Base-by-base conservation (phyloP, 2,113 vertebrate genomes). In the Charina bottae region DNA sequence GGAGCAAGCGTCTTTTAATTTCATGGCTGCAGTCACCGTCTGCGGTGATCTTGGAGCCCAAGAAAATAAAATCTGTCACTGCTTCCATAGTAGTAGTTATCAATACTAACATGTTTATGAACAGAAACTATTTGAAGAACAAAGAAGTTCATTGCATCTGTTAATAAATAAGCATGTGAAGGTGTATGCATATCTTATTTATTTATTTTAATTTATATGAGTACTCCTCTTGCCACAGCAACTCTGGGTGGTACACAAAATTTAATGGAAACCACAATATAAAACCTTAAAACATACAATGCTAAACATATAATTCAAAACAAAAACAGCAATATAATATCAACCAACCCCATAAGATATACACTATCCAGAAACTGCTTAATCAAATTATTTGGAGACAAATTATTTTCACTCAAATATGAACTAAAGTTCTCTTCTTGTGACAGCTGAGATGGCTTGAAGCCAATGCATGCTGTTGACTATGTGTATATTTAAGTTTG, bases 31-130 rank as follows among this genome's bases (percentile, higher is more conserved):
- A n/a, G n/a, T n/a, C n/a, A n/a, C n/a, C n/a, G n/a, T n/a, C n/a
- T n/a, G n/a, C n/a, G n/a, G n/a, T n/a, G n/a, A n/a, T n/a, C n/a
- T n/a, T n/a, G n/a, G n/a, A n/a, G n/a, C n/a, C n/a, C n/a, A n/a
- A n/a, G n/a, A n/a, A n/a, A n/a, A n/a, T n/a, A n/a, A n/a, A n/a
- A n/a, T n/a, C n/a, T n/a, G n/a, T n/a, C n/a, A n/a, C n/a, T n/a
- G n/a, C n/a, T n/a, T n/a, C n/a, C 37, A 90, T 89, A 33, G 90
- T n/a, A n/a, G n/a, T n/a, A n/a, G n/a, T 93, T 42, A 95, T 60
- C 68, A 96, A 17, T 93, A 94, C n/a, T 84, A 86, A 84, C 1
- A 91, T 90, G 93, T 94, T 95, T 94, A 93, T 78, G 68, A 96
- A 93, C 7, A 94, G 90, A 94, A 2, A 28, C 46, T 89, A 93